Percentiles rank a stretch among this genome's conserved stretches.
Evolutionary conservation across 2,797 vertebrate species (phyloP).

Genomic region (Buphagus erythrorhynchus): DNA sequence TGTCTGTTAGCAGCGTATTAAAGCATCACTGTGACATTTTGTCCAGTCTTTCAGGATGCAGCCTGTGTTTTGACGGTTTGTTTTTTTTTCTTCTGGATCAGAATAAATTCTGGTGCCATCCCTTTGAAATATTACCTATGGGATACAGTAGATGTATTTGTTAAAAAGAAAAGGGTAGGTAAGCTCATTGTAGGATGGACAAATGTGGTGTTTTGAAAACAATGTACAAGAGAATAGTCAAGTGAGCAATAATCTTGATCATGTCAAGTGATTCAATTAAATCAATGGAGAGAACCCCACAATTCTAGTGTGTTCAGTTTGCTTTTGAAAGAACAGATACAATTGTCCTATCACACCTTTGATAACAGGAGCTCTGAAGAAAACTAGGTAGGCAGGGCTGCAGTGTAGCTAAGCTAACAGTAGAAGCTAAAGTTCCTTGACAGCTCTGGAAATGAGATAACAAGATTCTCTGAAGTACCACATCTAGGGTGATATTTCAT

Average conservation of each 20-base stretch:
- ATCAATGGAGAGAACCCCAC: neutral
- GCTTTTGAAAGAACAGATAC: neutral
- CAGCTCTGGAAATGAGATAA: neutral
- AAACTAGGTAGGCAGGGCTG: neutral
- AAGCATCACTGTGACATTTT: neutral
- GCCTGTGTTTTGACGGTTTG: neutral
- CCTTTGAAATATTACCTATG: neutral
- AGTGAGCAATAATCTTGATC: neutral
- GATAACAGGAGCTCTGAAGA: neutral
- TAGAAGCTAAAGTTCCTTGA: neutral
- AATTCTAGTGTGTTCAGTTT: neutral
- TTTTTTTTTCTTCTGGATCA: neutral
- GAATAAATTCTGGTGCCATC: neutral
- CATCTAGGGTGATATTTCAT: constrained; percentile 59
- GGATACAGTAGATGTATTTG: neutral
- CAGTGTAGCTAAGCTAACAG: neutral
- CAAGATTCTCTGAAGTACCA: neutral
- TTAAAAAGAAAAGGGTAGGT: neutral
- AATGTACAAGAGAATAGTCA: neutral
- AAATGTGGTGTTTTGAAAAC: neutral
- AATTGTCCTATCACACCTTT: neutral
- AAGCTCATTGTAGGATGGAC: neutral
- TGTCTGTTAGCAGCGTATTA: neutral
- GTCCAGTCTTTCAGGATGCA: neutral
- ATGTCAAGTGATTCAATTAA: neutral